Conservation (phyloP, 2,797 vertebrate genomes). For the Fratercula arctica region DNA sequence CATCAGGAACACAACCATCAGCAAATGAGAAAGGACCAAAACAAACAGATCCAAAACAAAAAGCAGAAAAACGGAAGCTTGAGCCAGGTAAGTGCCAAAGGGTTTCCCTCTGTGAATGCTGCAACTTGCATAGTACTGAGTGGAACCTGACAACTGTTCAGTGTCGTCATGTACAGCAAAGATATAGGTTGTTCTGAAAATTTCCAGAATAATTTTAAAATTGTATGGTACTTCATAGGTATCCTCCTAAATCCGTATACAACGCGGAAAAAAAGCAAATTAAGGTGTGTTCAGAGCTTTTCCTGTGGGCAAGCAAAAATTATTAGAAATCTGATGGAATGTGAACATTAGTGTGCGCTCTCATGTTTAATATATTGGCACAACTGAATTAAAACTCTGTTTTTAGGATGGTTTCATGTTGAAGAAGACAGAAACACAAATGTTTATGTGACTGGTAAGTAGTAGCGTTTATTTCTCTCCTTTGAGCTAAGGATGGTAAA, state of each 20-base stretch:
- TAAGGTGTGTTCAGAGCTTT: background rate
- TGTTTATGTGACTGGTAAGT: slow-evolving; percentile 93
- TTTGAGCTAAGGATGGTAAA: background rate
- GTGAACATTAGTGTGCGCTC: background rate
- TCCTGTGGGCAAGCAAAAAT: background rate
- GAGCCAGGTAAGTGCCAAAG: slow-evolving; percentile 81
- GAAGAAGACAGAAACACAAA: slow-evolving; percentile 94
- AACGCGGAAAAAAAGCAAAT: background rate
- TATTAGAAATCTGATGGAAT: background rate
- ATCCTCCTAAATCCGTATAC: background rate
- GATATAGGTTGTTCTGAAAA: background rate
- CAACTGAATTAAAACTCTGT: slow-evolving; percentile 13
- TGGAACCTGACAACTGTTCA: background rate
- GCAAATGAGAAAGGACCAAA: slow-evolving; percentile 57
- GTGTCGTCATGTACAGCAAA: background rate
- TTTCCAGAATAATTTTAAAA: background rate
- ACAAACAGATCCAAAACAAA: slow-evolving; percentile 75
- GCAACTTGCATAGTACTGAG: background rate
- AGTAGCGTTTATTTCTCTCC: background rate
- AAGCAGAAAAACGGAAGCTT: slow-evolving; percentile 91
- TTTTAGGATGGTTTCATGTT: slow-evolving; percentile 94
- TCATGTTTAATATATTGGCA: background rate
- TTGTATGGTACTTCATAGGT: background rate
- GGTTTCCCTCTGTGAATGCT: background rate
- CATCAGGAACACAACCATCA: slow-evolving; percentile 55